Evolutionary conservation across 2,888 invertebrate species (phyloP).

Genomic region (Papilio protenor): DNA sequence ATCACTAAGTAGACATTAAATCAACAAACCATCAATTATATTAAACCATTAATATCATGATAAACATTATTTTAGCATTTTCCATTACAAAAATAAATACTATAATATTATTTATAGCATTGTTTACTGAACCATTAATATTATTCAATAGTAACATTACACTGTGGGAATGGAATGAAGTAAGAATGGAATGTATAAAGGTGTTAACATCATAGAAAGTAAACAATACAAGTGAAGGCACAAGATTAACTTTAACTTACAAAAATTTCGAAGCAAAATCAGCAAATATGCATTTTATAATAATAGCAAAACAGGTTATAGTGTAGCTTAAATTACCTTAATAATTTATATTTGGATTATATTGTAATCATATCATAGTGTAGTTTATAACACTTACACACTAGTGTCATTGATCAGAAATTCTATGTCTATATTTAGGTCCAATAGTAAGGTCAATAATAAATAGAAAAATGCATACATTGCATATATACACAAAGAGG

Average conservation of each 20-base stretch:
- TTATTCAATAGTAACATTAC: neutral
- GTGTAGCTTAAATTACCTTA: neutral
- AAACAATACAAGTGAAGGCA: constrained; percentile 28
- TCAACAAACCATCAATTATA: no score
- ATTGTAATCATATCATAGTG: neutral
- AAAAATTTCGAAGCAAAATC: neutral
- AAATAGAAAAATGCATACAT: constrained; percentile 2
- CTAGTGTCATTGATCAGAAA: neutral
- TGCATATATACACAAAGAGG: neutral
- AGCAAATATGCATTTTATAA: constrained; percentile 1
- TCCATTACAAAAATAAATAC: no score
- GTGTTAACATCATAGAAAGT: neutral
- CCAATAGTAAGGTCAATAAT: neutral
- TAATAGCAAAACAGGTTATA: neutral
- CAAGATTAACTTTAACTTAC: constrained; percentile 29
- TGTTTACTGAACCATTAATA: no score
- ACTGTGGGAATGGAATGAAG: neutral
- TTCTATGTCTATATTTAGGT: constrained; percentile 8
- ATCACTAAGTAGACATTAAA: no score
- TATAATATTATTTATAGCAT: no score
- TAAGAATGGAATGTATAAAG: constrained; percentile 4
- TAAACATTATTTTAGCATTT: no score
- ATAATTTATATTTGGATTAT: neutral
- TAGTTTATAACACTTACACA: neutral
- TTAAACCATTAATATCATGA: no score